Base-by-base conservation (phyloP, 2,797 vertebrate species). In the Acrossocheilus wenchowensis region DNA sequence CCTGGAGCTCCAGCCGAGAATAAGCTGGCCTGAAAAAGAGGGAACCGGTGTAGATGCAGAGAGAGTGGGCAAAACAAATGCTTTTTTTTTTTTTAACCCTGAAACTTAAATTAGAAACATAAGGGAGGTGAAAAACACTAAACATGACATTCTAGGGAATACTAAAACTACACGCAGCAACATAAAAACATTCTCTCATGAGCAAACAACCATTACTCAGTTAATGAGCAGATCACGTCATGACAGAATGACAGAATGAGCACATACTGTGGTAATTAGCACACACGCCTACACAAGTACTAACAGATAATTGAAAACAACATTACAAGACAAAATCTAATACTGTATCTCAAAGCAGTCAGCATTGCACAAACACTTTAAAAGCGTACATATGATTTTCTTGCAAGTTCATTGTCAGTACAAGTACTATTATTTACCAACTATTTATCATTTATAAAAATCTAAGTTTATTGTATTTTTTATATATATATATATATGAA, bases 211-310 rank as follows among this genome's bases (percentile, higher is more conserved):
- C 62, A 78, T 78, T 78, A 41, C 30, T 84, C 54, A 48, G 41
- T 64, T 77, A 77, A 52, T 66, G 60, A 77, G 72, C 72, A 39
- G 19, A 84, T 77, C 60, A 77, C 43, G 34, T 84, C 72, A 77
- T 84, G 72, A 77, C 82, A 75, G 72, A 84, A 77, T 84, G 72
- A 75, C 82, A 75, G 72, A 83, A 75, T 83, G 72, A 75, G 57
- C 60, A 84, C 82, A 77, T 68, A 52, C 43, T 68, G 60, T 41
- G 73, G 34, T 66, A 52, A 84, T 84, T 68, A 66, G 30, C 45
- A 64, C 43, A 66, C 60, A 77, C 23, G 34, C 73, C 60, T 66
- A 84, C 43, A 66, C 72, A 48, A 77, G 60, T 66, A 77, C 30
- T 77, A 84, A 68, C 57, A 75, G 72, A 84, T 21, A 30, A 84